Percentiles rank a stretch among this genome's conserved stretches.
Evolutionary conservation across 2,888 invertebrate genomes (phyloP).

Genomic region (Criorhina ranunculi): DNA sequence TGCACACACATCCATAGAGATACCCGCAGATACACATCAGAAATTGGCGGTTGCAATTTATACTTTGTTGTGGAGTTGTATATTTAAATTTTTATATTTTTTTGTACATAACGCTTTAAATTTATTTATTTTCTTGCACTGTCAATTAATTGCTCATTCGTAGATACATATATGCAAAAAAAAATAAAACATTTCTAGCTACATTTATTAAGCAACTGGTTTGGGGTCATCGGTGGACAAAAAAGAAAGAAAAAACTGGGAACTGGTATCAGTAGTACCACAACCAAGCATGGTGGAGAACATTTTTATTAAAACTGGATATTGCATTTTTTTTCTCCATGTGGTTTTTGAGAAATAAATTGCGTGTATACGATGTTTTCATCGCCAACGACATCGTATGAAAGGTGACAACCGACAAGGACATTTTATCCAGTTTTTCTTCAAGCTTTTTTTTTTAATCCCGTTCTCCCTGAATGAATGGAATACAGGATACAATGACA

Average conservation of each 20-base stretch:
- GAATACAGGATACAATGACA: conserved; percentile 43
- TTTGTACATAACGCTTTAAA: conserved; percentile 28
- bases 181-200: conserved; percentile 7
- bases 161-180: not conserved
- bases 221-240: conserved; percentile 19
- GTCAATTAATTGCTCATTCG: conserved; percentile 46
- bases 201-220: conserved; percentile 47
- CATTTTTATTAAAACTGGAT: conserved; percentile 50
- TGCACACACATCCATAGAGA: conserved; percentile 10
- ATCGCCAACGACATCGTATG: conserved; percentile 18
- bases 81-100: not conserved
- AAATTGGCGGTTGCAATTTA: conserved; percentile 71
- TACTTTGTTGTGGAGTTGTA: conserved; percentile 25
- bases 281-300: not conserved
- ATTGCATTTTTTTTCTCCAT: conserved; percentile 13
- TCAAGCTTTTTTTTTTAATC: conserved; percentile 19
- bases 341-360: conserved; percentile 22
- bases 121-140: conserved; percentile 62
- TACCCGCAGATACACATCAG: conserved; percentile 36
- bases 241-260: not conserved
- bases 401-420: conserved; percentile 61
- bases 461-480: conserved; percentile 34
- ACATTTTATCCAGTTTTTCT: conserved; percentile 47
- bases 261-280: conserved; percentile 14
- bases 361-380: conserved; percentile 38